Evolutionary conservation across 2,888 invertebrate genomes (phyloP).

Genomic region (Nemoura dubitans): DNA sequence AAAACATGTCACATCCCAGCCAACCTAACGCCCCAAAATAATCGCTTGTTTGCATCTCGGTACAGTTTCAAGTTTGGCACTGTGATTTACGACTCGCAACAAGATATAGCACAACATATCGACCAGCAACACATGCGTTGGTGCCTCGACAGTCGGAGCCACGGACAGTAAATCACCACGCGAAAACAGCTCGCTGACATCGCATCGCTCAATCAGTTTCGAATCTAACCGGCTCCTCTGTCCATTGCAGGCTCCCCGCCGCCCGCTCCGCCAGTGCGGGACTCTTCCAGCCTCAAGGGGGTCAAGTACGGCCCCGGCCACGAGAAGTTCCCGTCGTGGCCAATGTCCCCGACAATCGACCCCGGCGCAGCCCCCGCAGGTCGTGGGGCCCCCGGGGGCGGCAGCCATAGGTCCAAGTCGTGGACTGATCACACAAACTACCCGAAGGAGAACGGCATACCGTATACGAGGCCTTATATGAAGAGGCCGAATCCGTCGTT

Average conservation of each 20-base stretch:
- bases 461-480: conserved; percentile 71
- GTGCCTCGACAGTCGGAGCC: too few relatives aligned
- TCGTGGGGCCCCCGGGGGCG: conserved; percentile 62
- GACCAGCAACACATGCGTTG: too few relatives aligned
- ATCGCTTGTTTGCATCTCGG: too few relatives aligned
- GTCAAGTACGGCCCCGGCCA: conserved; percentile 75
- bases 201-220: too few relatives aligned
- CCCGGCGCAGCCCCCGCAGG: conserved; percentile 59
- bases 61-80: too few relatives aligned
- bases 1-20: too few relatives aligned
- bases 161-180: too few relatives aligned
- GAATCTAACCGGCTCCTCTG: background rate
- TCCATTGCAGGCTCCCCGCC: conserved; percentile 60
- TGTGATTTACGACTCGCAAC: too few relatives aligned
- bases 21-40: too few relatives aligned
- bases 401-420: conserved; percentile 73
- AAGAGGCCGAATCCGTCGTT: conserved; percentile 68
- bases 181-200: too few relatives aligned
- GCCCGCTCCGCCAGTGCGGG: conserved; percentile 71
- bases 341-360: conserved; percentile 70
- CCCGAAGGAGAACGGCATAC: conserved; percentile 72
- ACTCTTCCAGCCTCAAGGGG: conserved; percentile 73
- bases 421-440: conserved; percentile 78
- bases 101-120: too few relatives aligned
- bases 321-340: conserved; percentile 81